phyloP scores from a whole-genome alignment of 2,113 vertebrate species.

The Atlantisia rogersi region DNA sequence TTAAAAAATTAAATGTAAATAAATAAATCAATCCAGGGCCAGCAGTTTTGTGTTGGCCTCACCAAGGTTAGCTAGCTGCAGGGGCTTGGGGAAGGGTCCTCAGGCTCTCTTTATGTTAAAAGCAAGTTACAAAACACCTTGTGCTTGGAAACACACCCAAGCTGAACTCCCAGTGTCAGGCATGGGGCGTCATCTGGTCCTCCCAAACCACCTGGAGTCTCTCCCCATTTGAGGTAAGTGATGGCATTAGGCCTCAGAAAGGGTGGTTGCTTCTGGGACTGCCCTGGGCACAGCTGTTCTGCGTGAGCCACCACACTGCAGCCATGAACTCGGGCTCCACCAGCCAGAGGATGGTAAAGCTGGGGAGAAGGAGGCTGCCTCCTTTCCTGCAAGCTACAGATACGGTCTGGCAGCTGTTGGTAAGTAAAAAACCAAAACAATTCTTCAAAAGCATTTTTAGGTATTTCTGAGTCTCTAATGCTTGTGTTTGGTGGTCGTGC shows the following conservation, averaged over 20 bases:
- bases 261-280: accelerated
- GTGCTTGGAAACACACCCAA: not conserved
- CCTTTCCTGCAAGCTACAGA: accelerated
- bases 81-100: not conserved
- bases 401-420: not conserved
- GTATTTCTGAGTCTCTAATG: not conserved
- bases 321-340: not conserved
- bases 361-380: accelerated
- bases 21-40: not conserved
- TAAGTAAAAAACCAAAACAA: not conserved
- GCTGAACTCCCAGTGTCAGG: not conserved
- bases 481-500: not conserved
- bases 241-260: not conserved
- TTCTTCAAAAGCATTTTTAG: no score
- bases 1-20: no score
- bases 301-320: accelerated
- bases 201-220: not conserved
- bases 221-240: not conserved
- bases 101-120: no score
- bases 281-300: not conserved
- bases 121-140: not conserved
- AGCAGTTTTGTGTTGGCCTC: not conserved
- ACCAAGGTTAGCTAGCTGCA: not conserved
- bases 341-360: accelerated
- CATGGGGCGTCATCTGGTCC: not conserved